These are phyloP conservation scores for Rhaphigaster nebulosa DNA, from an alignment of 2,888 invertebrate species.

Conservation along the genomic window DNA sequence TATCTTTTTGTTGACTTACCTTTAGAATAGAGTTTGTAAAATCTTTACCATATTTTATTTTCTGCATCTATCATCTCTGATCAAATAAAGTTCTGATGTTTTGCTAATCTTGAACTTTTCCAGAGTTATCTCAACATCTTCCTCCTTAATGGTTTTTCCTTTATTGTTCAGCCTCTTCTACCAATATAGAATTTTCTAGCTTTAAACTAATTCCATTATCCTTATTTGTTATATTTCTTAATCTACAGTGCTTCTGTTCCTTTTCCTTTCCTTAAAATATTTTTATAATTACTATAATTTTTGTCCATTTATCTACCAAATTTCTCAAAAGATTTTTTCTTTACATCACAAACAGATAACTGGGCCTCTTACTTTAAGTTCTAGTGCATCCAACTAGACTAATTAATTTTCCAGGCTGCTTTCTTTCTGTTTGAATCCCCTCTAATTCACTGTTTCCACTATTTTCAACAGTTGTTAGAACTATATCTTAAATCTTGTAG, in stretches of 20 bases:
- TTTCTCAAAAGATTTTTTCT: background rate
- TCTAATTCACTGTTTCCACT: too few species aligned
- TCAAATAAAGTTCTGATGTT: background rate
- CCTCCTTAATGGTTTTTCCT: background rate
- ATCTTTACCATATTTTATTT: background rate
- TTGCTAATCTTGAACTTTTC: background rate
- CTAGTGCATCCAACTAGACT: accelerated
- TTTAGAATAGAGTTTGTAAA: background rate
- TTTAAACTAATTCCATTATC: too few species aligned
- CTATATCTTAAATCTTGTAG: too few species aligned
- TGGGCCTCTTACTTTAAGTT: background rate
- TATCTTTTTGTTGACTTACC: background rate
- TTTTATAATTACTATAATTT: too few species aligned
- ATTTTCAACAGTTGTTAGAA: too few species aligned
- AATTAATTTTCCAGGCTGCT: background rate
- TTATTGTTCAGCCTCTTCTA: background rate
- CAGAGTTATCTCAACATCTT: background rate
- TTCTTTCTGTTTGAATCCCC: background rate
- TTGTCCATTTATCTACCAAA: background rate
- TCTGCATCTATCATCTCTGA: background rate
- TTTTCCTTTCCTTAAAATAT: too few species aligned
- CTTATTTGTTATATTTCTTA: too few species aligned
- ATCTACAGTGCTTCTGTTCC: too few species aligned
- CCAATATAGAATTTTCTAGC: too few species aligned
- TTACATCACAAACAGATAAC: background rate